A percentile compares a stretch with the other conserved stretches of the same genome.
Conservation (phyloP, 2,797 vertebrate species). For the Allenopithecus nigroviridis region DNA sequence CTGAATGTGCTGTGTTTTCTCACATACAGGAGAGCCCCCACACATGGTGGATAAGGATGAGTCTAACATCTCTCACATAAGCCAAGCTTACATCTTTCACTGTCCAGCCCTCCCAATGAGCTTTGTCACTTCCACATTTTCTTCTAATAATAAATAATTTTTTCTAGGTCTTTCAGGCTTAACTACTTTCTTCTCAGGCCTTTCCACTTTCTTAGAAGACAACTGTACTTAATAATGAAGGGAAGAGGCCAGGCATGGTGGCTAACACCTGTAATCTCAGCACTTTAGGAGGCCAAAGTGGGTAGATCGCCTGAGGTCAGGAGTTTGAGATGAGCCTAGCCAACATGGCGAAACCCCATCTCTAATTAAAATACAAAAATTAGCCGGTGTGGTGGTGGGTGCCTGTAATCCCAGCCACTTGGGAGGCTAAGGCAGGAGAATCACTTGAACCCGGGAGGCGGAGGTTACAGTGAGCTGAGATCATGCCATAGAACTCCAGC, state of each 20-base stretch:
- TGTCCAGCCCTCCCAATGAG: not conserved
- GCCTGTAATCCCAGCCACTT: no score
- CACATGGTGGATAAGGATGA: not conserved
- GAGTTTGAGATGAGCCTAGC: not conserved
- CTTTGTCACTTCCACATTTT: not conserved
- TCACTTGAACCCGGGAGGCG: accelerated
- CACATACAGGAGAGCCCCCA: not conserved
- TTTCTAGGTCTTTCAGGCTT: not conserved
- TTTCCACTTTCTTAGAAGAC: not conserved
- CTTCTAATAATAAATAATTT: not conserved
- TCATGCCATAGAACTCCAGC: not conserved
- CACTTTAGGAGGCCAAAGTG: not conserved
- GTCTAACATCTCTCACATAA: not conserved
- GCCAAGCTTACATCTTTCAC: not conserved
- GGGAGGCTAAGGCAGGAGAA: not conserved
- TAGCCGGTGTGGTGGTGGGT: not conserved
- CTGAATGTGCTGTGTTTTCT: not conserved
- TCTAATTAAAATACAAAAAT: not conserved
- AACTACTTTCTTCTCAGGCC: not conserved
- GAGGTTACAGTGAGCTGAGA: not conserved
- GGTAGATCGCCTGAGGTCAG: not conserved
- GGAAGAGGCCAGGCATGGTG: not conserved
- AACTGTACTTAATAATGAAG: not conserved
- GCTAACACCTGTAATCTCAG: not conserved
- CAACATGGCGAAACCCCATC: not conserved